These are phyloP conservation scores for Neotoxoptera formosana DNA, from an alignment of 1,140 invertebrate genomes.

Conservation along the genomic window DNA sequence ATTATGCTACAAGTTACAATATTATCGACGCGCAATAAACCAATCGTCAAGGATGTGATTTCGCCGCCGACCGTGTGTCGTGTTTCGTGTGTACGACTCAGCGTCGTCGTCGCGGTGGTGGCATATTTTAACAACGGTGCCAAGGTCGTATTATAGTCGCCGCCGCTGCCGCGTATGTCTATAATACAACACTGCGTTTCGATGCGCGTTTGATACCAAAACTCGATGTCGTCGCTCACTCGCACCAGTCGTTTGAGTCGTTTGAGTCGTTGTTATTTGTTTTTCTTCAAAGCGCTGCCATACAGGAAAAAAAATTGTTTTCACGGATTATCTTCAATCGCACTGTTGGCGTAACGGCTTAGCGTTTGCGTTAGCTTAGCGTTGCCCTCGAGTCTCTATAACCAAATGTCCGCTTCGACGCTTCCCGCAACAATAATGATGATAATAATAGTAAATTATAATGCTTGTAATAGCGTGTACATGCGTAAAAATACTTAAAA, in stretches of 20 bases:
- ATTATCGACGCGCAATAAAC: conserved; percentile 35
- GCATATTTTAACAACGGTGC: conserved; percentile 48
- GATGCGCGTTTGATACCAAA: neutral
- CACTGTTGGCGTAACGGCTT: neutral
- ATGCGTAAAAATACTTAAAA: neutral
- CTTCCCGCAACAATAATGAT: neutral
- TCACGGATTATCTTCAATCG: neutral
- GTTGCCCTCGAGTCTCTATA: neutral
- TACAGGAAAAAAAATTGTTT: neutral
- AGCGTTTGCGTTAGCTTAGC: too few species aligned
- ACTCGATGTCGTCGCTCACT: neutral
- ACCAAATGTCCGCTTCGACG: neutral
- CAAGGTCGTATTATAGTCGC: conserved; percentile 15
- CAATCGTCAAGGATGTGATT: conserved; percentile 34
- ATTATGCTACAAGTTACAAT: neutral
- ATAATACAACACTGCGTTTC: neutral
- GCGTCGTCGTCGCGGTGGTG: neutral
- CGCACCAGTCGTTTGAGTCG: too few species aligned
- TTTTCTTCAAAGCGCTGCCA: neutral
- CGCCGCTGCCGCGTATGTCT: neutral
- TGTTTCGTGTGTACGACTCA: neutral
- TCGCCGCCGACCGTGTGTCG: neutral
- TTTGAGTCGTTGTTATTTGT: neutral
- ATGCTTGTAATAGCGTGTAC: neutral
- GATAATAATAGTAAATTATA: neutral